These are phyloP conservation scores for Hesperophylax magnus DNA, from an alignment of 1,140 invertebrate genomes.

Conservation along the genomic window DNA sequence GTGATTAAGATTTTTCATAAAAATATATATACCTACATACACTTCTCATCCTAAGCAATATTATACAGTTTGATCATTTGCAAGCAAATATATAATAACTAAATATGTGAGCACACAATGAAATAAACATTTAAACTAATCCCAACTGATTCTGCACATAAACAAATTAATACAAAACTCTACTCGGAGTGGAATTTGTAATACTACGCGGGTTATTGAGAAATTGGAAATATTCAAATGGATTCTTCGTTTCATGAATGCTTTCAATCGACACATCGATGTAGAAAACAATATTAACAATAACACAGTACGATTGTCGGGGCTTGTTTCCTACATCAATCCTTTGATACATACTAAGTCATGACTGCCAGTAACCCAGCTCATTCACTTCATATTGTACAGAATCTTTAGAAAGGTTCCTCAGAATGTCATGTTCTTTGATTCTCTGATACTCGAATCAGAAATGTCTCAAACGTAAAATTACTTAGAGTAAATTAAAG, in stretches of 20 bases:
- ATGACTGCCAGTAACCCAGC: background rate
- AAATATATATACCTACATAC: slow-evolving; percentile 23
- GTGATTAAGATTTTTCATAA: slow-evolving; percentile 33
- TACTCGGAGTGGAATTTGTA: background rate
- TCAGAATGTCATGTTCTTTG: too few species aligned
- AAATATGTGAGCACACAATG: background rate
- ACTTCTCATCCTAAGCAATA: slow-evolving; percentile 1
- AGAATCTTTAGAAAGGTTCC: too few species aligned
- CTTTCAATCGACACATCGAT: background rate
- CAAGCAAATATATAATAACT: background rate
- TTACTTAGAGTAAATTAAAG: slow-evolving; percentile 10
- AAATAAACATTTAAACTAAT: slow-evolving; percentile 24
- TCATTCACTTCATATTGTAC: background rate
- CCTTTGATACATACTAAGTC: background rate
- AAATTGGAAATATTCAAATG: slow-evolving; percentile 5
- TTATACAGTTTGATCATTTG: slow-evolving; percentile 9
- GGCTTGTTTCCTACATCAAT: too few species aligned
- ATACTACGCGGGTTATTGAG: background rate
- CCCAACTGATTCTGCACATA: background rate
- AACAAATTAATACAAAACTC: background rate
- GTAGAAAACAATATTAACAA: too few species aligned
- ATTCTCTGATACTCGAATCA: background rate
- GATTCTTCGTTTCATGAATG: background rate
- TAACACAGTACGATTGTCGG: too few species aligned
- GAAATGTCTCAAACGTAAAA: slow-evolving; percentile 7